Base-by-base conservation (phyloP, 2,113 vertebrate genomes). In the Hassar affinis region DNA sequence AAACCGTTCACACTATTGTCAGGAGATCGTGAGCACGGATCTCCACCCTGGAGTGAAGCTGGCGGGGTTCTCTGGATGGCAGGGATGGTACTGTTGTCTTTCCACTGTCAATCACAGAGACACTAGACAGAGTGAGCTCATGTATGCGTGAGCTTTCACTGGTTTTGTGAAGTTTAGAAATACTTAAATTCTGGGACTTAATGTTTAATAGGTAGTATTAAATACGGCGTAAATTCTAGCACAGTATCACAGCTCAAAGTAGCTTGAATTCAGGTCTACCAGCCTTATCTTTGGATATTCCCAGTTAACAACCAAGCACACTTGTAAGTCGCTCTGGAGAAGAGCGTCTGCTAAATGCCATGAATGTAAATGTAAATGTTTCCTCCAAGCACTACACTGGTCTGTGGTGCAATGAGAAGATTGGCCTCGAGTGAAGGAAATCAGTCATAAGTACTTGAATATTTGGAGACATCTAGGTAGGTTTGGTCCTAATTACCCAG, bases 41-140 rank as follows among this genome's bases (percentile, higher is more conserved):
- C 6, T 25, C 22, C 1, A 6, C 22, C 54, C 7, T 0, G 22
- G 25, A n/a, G 2, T 6, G 7, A 22, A 0, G 9, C 3, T n/a
- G 22, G 25, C 56, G 2, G 9, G 10, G 25, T 22, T 57, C 22
- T 25, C 22, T 57, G 56, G 56, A 2, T 57, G 56, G 22, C 2
- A 25, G 22, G 22, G 54, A 56, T 22, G 54, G 17, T 22, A 22
- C 25, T 57, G 25, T 57, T 57, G 25, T 27, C 57, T 10, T 25
- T 12, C 57, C 57, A 25, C 9, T 27, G 57, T n/a, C 25, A 59
- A 59, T 59, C 22, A 59, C 9, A 11, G 18, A 1, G 25, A 59
- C 22, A n/a, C 25, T n/a, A 59, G 22, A 7, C 9, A 59, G 22
- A 20, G 52, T 7, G 52, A 56, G 52, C 20, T 56, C 52, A 22